Conservation (phyloP, 2,113 vertebrate species). For the Oreochromis niloticus region DNA sequence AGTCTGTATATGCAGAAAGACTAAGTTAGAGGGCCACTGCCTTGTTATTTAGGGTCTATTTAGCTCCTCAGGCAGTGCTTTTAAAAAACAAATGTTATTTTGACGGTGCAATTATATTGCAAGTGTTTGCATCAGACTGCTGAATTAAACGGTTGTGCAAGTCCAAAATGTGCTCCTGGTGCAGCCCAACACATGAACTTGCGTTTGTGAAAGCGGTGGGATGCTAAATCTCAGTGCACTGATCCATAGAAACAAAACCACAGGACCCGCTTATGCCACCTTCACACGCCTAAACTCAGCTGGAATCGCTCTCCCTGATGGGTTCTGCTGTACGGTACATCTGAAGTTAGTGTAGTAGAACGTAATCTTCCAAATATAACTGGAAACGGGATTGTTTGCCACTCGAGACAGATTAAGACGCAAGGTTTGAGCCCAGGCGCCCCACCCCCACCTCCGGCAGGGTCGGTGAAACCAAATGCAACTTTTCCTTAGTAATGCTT, state of each 20-base stretch:
- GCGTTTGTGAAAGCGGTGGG: neutral
- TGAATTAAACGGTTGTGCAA: neutral
- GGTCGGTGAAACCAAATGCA: neutral
- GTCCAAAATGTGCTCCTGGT: slow-evolving; percentile 2
- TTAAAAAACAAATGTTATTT: neutral
- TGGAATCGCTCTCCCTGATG: neutral
- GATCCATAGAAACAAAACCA: slow-evolving; percentile 12
- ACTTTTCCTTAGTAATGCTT: neutral
- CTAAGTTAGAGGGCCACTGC: neutral
- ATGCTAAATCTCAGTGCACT: neutral
- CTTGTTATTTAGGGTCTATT: neutral
- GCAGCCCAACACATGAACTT: neutral
- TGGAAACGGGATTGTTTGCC: neutral
- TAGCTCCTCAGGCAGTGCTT: neutral
- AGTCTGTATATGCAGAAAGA: neutral
- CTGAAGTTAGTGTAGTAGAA: neutral
- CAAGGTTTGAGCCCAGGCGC: neutral
- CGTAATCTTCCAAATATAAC: neutral
- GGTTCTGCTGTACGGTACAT: neutral
- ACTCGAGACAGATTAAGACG: neutral
- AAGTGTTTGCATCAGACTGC: neutral
- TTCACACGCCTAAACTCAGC: neutral
- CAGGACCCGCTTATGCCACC: neutral
- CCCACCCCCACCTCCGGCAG: neutral
- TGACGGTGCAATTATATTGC: neutral